Evolutionary conservation across 2,797 vertebrate species (phyloP), one percentile per base, ranked within the genome.

Genomic region (Acanthornis magna): DNA sequence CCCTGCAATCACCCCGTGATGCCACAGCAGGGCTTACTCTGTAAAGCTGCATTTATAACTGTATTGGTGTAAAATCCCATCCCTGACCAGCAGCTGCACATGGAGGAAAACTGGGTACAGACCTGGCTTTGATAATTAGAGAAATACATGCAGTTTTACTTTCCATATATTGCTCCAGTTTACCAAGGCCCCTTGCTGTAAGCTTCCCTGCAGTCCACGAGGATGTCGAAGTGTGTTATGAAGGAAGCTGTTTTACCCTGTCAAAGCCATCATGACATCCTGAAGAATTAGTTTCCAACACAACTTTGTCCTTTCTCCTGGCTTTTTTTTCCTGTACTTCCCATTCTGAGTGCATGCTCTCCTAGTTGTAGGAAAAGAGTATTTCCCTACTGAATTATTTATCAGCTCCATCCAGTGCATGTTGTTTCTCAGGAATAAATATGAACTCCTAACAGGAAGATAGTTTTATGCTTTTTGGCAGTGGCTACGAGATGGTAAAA

Each of bases 321-420:
- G 3, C 50, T 62, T 42, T 55, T 75, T 16, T 36, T 29, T 30
- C 16, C 51, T 68, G 7, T 47, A 73, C 23, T 75, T 76, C 51
- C 51, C 25, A 21, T 86, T 88, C 62, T 63, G 77, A 78, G 40
- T 57, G 67, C 18, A 5, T 16, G 3, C 32, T 83, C 87, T 88
- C 25, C 30, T 73, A 81, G 48, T 48, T 2, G 2, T 48, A 67
- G 30, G 88, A 79, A 82, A 93, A 93, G 65, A 73, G 43, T 89
- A 80, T 94, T 95, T 95, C 45, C 67, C 55, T 90, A 76, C n/a
- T 94, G 67, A 96, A 88, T 90, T 93, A 83, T 96, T 93, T 95
- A 96, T 92, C 66, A 32, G 20, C 38, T 83, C 34, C 34, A 61
- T 87, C 47, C 67, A 79, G 62, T 58, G 74, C 70, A 53, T 86